Percentiles rank a stretch among this genome's conserved stretches.
Conservation (phyloP, 2,113 vertebrate species). For the Cebus imitator region DNA sequence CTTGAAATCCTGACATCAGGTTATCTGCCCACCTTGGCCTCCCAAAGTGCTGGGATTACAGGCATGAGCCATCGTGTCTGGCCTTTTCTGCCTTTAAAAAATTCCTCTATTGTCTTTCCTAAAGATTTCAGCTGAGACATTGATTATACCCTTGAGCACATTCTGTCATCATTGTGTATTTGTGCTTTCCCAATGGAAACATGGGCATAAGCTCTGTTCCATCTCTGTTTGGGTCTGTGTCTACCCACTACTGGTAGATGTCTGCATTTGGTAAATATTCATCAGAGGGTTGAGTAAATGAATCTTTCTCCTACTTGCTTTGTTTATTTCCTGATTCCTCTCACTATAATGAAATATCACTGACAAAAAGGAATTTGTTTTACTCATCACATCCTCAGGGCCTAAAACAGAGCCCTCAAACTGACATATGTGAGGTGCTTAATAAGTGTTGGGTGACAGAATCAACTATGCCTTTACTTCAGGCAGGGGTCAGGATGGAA, state of each 20-base stretch:
- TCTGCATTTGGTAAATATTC: accelerated
- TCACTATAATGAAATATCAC: background rate
- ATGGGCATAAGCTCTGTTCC: accelerated
- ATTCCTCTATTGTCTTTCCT: background rate
- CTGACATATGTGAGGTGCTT: background rate
- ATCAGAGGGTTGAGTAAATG: background rate
- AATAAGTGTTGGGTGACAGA: background rate
- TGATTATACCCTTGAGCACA: background rate
- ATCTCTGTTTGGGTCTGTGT: accelerated
- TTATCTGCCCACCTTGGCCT: too few species aligned
- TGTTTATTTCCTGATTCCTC: background rate
- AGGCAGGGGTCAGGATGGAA: background rate
- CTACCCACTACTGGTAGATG: background rate
- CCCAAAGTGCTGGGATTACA: too few species aligned
- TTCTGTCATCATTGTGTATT: too few species aligned
- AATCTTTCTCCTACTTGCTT: background rate
- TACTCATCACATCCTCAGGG: background rate
- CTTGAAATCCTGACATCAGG: too few species aligned
- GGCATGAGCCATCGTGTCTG: too few species aligned
- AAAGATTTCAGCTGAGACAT: background rate
- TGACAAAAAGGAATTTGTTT: background rate
- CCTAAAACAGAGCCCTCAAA: background rate
- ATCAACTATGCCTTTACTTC: background rate
- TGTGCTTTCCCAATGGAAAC: background rate
- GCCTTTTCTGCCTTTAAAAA: background rate